Evolutionary conservation across 2,888 invertebrate genomes (phyloP).

Genomic region (Drosophila anomalata): DNA sequence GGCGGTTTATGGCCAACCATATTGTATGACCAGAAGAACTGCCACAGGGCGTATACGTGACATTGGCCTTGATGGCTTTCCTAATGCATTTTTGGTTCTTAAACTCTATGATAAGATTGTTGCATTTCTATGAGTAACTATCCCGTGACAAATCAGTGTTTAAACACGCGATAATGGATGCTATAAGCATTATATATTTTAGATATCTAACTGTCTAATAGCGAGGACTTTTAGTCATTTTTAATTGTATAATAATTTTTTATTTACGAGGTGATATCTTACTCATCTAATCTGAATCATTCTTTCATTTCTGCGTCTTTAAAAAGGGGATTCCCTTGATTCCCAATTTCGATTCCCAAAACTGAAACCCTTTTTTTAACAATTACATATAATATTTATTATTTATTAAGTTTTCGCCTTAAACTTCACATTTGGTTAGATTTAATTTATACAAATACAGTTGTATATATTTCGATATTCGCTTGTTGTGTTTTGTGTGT

Average conservation of each 20-base stretch:
- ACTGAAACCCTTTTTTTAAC: background rate
- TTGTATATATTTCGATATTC: slow-evolving; percentile 71
- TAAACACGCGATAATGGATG: background rate
- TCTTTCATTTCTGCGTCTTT: background rate
- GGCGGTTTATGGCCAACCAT: background rate
- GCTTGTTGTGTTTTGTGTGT: slow-evolving; percentile 34
- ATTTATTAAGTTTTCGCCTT: slow-evolving; percentile 55
- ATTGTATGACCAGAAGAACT: slow-evolving; percentile 26
- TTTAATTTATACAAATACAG: slow-evolving; percentile 44
- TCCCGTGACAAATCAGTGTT: background rate
- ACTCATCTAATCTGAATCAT: background rate
- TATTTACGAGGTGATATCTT: background rate
- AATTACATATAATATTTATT: slow-evolving; percentile 56
- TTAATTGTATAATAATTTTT: background rate
- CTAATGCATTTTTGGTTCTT: background rate
- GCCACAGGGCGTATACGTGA: slow-evolving; percentile 29
- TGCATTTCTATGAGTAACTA: background rate
- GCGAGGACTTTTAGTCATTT: background rate
- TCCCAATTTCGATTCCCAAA: background rate
- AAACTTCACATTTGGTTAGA: slow-evolving; percentile 61
- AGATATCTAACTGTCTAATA: no score
- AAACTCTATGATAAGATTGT: slow-evolving; percentile 1
- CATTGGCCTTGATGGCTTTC: slow-evolving; percentile 35
- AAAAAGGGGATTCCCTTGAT: background rate
- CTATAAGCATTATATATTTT: background rate